phyloP scores from a whole-genome alignment of 2,888 invertebrate genomes.

The Abscondita cerata region DNA sequence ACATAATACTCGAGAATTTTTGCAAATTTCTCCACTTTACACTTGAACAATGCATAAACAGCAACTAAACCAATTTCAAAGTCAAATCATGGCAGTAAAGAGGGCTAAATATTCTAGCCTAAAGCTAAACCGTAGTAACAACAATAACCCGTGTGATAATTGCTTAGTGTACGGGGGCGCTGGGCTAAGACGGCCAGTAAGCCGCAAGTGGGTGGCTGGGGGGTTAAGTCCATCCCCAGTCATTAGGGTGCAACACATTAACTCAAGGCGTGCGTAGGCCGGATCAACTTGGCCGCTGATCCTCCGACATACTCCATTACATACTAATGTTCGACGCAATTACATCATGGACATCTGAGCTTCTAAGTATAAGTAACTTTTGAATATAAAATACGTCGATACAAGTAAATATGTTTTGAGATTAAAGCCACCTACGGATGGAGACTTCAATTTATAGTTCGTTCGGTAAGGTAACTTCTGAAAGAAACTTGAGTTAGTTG shows the following conservation, averaged over 20 bases:
- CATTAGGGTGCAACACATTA: conserved; percentile 57
- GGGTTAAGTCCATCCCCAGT: conserved; percentile 49
- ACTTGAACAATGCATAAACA: conserved; percentile 45
- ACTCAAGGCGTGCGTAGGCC: conserved; percentile 56
- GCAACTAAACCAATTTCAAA: conserved; percentile 54
- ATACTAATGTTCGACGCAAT: conserved; percentile 53
- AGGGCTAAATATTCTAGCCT: conserved; percentile 56
- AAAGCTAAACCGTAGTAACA: conserved; percentile 56
- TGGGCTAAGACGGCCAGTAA: conserved; percentile 49
- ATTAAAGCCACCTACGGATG: no score
- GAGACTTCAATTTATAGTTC: no score
- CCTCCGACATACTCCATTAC: conserved; percentile 56
- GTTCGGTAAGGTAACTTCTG: no score
- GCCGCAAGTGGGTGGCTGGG: conserved; percentile 43
- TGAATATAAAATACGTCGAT: conserved; percentile 14
- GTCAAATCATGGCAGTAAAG: conserved; percentile 56
- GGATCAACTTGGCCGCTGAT: conserved; percentile 55
- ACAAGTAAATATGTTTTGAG: no score
- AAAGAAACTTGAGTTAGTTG: no score
- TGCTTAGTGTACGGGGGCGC: conserved; percentile 49
- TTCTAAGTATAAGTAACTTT: conserved; percentile 29
- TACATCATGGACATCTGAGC: conserved; percentile 37
- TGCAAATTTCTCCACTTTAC: conserved; percentile 13
- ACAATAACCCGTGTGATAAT: conserved; percentile 59
- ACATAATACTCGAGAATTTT: conserved; percentile 17